A percentile compares a stretch with the other conserved stretches of the same genome.
Evolutionary conservation across 2,888 invertebrate species (phyloP).

Genomic region (Acanthococcus lagerstroemiae): DNA sequence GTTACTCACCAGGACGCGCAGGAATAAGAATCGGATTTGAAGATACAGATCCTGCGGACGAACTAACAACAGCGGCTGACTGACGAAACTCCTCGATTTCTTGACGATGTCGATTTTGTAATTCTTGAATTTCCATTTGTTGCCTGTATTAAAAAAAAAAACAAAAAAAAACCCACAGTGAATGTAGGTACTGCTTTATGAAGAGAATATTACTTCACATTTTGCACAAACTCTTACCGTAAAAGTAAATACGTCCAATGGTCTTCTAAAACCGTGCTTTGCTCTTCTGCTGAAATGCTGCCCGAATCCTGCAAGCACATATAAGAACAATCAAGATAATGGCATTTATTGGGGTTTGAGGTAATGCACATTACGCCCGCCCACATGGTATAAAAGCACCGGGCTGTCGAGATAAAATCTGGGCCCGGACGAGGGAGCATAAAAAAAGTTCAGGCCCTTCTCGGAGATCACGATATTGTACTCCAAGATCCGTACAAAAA

Average conservation of each 20-base stretch:
- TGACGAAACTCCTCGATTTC: constrained; percentile 37
- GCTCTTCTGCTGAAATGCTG: neutral
- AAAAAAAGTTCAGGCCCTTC: too few relatives aligned
- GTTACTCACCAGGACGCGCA: neutral
- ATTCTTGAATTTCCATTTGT: constrained; percentile 48
- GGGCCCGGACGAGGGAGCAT: too few relatives aligned
- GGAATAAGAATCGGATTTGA: neutral
- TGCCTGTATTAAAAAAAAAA: constrained; percentile 43
- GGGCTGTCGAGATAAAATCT: too few relatives aligned
- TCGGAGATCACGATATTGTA: too few relatives aligned
- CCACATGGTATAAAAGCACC: too few relatives aligned
- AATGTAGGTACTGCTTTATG: neutral
- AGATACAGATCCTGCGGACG: neutral
- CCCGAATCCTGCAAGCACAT: neutral
- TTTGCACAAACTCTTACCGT: neutral
- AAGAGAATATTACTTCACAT: too few relatives aligned
- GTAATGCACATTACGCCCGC: too few relatives aligned
- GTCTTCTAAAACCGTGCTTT: neutral
- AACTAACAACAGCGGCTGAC: neutral
- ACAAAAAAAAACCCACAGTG: neutral
- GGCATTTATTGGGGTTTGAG: too few relatives aligned
- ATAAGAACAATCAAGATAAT: neutral
- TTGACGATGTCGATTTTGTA: constrained; percentile 46
- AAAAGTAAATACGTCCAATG: neutral
- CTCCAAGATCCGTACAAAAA: too few relatives aligned